Percentiles rank a stretch among this genome's conserved stretches.
phyloP scores from a whole-genome alignment of 2,113 vertebrate genomes.

The Vulpes lagopus region DNA sequence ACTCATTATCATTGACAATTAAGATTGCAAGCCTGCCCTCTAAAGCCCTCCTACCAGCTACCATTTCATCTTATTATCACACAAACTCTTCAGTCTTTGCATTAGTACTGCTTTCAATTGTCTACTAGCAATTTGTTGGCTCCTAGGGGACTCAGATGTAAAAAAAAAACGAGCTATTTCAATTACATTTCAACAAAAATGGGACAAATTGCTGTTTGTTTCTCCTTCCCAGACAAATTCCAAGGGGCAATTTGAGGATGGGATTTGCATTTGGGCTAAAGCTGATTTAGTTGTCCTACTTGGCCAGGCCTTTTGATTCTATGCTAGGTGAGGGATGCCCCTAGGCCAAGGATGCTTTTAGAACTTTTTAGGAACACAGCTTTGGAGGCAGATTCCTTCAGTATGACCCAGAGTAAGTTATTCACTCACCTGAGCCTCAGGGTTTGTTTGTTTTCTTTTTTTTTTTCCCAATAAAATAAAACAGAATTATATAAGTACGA shows the following conservation, averaged over 20 bases:
- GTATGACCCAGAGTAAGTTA: not conserved
- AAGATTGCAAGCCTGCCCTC: not conserved
- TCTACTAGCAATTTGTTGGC: conserved; percentile 50
- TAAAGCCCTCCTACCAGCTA: not conserved
- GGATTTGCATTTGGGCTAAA: not conserved
- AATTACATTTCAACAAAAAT: conserved; percentile 23
- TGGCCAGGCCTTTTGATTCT: not conserved
- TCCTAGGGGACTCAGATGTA: conserved; percentile 1
- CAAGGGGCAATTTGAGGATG: not conserved
- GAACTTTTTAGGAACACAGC: not conserved
- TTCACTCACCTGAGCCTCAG: not conserved
- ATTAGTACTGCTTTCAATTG: not conserved
- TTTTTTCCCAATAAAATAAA: not conserved
- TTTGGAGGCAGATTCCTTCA: not conserved
- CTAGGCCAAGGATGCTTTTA: not conserved
- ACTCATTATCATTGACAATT: not conserved
- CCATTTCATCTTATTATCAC: not conserved
- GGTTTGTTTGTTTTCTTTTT: too few species aligned
- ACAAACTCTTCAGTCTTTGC: not conserved
- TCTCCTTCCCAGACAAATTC: not conserved
- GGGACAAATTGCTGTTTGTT: not conserved
- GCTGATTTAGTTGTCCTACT: not conserved
- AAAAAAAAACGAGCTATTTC: conserved; percentile 45
- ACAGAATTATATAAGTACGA: not conserved
- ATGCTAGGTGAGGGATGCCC: not conserved